Percentiles rank a stretch among this genome's conserved stretches.
These are phyloP conservation scores for Dipus sagitta DNA, from an alignment of 2,797 vertebrate genomes.

Conservation along the genomic window DNA sequence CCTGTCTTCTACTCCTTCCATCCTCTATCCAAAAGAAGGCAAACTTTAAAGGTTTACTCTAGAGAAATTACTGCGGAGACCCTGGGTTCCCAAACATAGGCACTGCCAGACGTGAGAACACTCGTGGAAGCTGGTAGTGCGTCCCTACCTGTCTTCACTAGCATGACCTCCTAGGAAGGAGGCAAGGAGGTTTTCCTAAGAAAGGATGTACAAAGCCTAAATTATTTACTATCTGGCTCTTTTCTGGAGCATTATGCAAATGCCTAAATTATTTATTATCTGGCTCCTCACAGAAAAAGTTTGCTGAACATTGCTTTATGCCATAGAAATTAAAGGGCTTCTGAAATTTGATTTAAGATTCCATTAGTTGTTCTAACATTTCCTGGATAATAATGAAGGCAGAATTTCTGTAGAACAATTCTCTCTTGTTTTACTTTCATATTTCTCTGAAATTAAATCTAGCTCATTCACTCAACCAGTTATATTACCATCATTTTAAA, in stretches of 20 bases:
- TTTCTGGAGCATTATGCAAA: neutral
- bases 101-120: neutral
- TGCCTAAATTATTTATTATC: constrained; percentile 47
- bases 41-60: neutral
- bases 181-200: neutral
- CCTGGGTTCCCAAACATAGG: no score
- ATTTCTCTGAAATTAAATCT: neutral
- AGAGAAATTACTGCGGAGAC: neutral
- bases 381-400: neutral
- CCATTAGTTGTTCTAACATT: neutral
- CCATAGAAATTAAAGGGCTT: neutral
- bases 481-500: neutral
- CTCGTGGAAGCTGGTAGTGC: neutral
- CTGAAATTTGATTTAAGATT: constrained; percentile 15
- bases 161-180: neutral
- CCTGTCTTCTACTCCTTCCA: neutral
- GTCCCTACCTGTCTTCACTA: neutral
- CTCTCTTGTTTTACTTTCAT: neutral
- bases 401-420: neutral
- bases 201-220: neutral
- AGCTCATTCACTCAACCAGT: neutral
- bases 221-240: constrained; percentile 4
- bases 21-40: neutral
- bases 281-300: neutral
- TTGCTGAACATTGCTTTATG: neutral